phyloP scores from a whole-genome alignment of 2,113 vertebrate species.

The Tautogolabrus adspersus region DNA sequence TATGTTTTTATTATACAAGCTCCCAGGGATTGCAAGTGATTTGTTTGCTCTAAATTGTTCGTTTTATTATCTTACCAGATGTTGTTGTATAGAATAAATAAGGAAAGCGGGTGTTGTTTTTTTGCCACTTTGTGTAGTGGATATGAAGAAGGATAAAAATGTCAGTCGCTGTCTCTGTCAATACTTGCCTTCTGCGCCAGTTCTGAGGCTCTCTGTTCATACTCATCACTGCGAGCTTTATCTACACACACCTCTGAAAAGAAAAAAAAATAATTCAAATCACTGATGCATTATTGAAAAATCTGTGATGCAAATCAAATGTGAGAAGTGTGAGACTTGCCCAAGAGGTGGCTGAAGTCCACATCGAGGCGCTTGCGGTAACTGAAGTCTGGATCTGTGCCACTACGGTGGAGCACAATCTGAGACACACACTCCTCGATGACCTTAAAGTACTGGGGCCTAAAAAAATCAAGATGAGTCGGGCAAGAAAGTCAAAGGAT shows the following conservation, averaged over 20 bases:
- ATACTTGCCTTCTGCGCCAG: conserved; percentile 89
- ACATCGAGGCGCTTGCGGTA: conserved; percentile 96
- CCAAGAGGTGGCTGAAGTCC: conserved; percentile 92
- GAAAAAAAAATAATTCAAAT: conserved; percentile 36
- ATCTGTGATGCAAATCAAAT: neutral
- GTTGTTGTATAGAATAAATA: neutral
- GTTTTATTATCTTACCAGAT: conserved; percentile 17
- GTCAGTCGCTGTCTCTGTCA: neutral
- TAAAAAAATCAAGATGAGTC: conserved; percentile 66
- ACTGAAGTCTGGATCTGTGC: conserved; percentile 94
- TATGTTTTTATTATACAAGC: neutral
- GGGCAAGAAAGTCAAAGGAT: neutral
- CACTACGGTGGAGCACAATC: conserved; percentile 94
- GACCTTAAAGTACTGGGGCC: conserved; percentile 97
- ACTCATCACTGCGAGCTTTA: conserved; percentile 91
- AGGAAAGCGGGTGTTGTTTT: conserved; percentile 7
- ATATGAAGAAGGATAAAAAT: neutral
- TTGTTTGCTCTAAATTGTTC: neutral
- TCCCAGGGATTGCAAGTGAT: neutral
- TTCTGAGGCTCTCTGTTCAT: conserved; percentile 89
- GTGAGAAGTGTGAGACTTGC: conserved; percentile 78
- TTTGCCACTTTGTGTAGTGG: neutral
- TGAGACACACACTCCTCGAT: conserved; percentile 98
- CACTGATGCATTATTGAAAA: neutral
- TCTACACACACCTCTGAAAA: conserved; percentile 91